phyloP scores from a whole-genome alignment of 2,797 vertebrate species.

The Pygocentrus nattereri region DNA sequence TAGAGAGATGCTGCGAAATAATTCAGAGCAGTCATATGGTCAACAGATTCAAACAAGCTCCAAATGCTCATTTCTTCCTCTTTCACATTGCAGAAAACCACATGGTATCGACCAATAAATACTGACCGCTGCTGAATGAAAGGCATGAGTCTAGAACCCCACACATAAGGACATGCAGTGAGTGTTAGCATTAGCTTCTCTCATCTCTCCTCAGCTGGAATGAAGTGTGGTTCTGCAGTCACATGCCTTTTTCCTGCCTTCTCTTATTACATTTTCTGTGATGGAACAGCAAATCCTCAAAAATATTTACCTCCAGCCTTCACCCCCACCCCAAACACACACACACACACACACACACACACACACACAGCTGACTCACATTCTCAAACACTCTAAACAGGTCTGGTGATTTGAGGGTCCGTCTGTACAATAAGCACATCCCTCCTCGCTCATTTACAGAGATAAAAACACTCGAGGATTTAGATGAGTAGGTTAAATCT shows the following conservation, averaged over 20 bases:
- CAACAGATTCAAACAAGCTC: not conserved
- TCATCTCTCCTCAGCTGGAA: constrained; percentile 1
- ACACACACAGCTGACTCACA: constrained; percentile 37
- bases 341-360: constrained; percentile 17
- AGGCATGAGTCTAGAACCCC: constrained; percentile 3
- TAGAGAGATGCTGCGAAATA: not conserved
- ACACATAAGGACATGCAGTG: constrained; percentile 5
- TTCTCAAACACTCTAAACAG: constrained; percentile 50
- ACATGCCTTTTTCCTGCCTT: constrained; percentile 35
- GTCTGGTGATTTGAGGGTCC: constrained; percentile 50
- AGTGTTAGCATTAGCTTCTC: constrained; percentile 10
- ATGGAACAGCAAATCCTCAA: constrained; percentile 30
- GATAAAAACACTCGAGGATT: constrained; percentile 50
- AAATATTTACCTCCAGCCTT: not conserved
- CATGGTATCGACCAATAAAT: constrained; percentile 7
- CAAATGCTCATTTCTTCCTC: constrained; percentile 20
- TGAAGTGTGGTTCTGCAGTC: constrained; percentile 35
- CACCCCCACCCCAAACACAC: constrained; percentile 14
- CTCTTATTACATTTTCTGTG: constrained; percentile 41
- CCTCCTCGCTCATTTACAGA: constrained; percentile 15
- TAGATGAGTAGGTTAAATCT: constrained; percentile 53
- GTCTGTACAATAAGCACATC: constrained; percentile 42
- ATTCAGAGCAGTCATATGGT: not conserved
- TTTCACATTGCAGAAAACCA: constrained; percentile 17
- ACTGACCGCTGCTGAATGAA: constrained; percentile 13